These are phyloP conservation scores for Syrista parreyssii DNA, from an alignment of 2,888 invertebrate species.

Conservation along the genomic window DNA sequence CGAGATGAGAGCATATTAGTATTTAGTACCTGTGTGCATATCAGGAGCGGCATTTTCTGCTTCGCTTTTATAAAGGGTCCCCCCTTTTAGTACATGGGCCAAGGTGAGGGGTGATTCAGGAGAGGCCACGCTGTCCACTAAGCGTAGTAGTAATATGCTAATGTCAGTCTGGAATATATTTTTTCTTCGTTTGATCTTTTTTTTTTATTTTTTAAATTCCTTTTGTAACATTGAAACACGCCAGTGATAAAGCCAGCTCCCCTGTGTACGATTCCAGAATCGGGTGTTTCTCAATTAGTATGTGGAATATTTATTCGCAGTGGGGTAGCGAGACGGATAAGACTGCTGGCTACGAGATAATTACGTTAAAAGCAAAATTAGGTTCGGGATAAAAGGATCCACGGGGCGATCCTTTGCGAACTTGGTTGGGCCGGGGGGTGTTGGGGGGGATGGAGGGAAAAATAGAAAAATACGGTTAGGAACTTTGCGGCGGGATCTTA, in stretches of 20 bases:
- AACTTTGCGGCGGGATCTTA: neutral
- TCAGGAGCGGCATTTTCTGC: neutral
- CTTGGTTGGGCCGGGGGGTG: neutral
- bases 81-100: neutral
- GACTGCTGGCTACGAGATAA: neutral
- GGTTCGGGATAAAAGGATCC: conserved; percentile 4
- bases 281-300: conserved; percentile 20
- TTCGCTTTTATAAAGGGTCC: neutral
- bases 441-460: neutral
- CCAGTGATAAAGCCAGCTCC: conserved; percentile 19
- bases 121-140: neutral
- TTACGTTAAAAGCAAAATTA: conserved; percentile 7
- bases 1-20: conserved; percentile 7
- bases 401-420: neutral
- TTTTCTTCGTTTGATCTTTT: neutral
- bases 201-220: neutral
- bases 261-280: conserved; percentile 11
- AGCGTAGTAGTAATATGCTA: conserved; percentile 16
- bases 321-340: neutral
- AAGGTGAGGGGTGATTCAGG: no score
- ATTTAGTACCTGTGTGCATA: neutral
- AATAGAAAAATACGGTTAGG: neutral
- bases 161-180: neutral
- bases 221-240: conserved; percentile 13
- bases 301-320: conserved; percentile 13